phyloP scores from a whole-genome alignment of 2,888 invertebrate species.

The Philopedon plagiatum region DNA sequence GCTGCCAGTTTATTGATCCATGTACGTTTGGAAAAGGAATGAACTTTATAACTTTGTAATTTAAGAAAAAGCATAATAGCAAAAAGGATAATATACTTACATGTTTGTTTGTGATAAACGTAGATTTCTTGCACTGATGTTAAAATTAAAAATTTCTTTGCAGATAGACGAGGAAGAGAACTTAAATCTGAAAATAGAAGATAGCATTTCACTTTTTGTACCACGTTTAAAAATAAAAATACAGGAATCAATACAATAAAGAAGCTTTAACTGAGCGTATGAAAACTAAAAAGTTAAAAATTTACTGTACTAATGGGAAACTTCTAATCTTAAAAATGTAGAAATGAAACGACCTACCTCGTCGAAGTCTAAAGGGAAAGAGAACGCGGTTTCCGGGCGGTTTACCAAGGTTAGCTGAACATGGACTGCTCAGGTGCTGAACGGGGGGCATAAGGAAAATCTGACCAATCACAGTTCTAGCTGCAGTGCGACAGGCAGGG shows the following conservation, averaged over 20 bases:
- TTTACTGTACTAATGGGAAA: not conserved
- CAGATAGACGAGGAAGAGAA: conserved; percentile 33
- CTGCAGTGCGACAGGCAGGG: conserved; percentile 33
- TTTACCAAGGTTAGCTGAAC: not conserved
- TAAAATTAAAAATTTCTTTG: conserved; percentile 32
- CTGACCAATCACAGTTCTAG: conserved; percentile 11
- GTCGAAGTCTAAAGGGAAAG: conserved; percentile 45
- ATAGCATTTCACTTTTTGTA: conserved; percentile 25
- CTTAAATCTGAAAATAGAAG: conserved; percentile 34
- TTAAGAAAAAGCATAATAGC: not conserved
- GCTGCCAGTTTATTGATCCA: not conserved
- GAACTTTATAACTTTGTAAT: not conserved
- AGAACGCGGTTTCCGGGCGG: conserved; percentile 17
- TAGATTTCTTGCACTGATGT: conserved; percentile 25
- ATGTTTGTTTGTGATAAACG: conserved; percentile 28
- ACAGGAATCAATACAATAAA: not conserved
- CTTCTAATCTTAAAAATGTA: not conserved
- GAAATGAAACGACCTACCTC: conserved; percentile 50
- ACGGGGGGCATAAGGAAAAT: not conserved
- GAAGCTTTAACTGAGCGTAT: too few species aligned
- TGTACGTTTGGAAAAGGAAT: not conserved
- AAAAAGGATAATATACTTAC: conserved; percentile 24
- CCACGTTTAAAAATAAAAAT: conserved; percentile 1
- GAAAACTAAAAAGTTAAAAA: not conserved
- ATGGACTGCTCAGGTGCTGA: not conserved